Evolutionary conservation across 2,888 invertebrate species (phyloP), one percentile per base, ranked within the genome.

Genomic region (Tipula helvola): DNA sequence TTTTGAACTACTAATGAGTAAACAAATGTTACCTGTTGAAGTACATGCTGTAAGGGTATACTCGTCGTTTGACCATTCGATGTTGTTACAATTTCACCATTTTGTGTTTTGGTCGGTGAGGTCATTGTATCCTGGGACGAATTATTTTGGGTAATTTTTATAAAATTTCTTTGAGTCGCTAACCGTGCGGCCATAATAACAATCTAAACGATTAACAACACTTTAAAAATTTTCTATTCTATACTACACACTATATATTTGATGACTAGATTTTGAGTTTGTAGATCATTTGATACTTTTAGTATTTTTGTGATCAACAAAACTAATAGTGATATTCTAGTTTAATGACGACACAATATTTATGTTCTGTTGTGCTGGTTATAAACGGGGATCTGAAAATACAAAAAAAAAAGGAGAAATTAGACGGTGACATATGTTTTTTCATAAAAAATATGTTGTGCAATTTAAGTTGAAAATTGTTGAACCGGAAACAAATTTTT

Each of bases 161-260:
- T 90, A 87, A 91, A 91, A 88, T 90, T 91, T 88, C 91, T 89
- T 89, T 90, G 91, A 36, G 91, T 89, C 87, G 91, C 91, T 88
- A 91, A 89, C 88, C 91, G 90, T 87, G 91, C 91, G 89, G 90
- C 91, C 91, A 91, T 91, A 88, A 41, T 71, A 71, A 28, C n/a
- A n/a, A 13, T n/a, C 88, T 89, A n/a, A n/a, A 88, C 87, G 87
- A 83, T 87, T 86, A 83, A 71, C 10, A 4, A 16, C 3, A 18
- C 36, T 28, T 83, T 42, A 44, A 13, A 8, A 83, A 84, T 28
- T 71, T 71, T 13, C 10, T 71, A 71, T 71, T 52, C 52, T 52
- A 71, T 10, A 71, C 71, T 71, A 71, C 10, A 28, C 71, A 28
- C 71, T 18, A 18, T 10, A 71, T n/a, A n/a, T n/a, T 71, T 52